phyloP scores from a whole-genome alignment of 2,797 vertebrate genomes.

The Sebastes aleutianus region DNA sequence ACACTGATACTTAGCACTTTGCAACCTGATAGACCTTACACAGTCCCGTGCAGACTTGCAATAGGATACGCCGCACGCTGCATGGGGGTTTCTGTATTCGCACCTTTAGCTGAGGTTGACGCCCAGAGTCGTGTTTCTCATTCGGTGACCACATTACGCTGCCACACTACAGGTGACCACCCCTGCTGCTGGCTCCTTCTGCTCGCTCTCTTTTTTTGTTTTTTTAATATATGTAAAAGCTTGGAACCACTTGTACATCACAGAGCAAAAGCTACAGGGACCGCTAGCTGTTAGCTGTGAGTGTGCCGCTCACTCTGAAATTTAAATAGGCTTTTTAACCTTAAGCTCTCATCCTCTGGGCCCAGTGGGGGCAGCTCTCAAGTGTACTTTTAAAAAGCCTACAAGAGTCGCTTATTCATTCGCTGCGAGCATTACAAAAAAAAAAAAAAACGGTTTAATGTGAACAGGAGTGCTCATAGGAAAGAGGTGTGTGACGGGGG shows the following conservation, averaged over 20 bases:
- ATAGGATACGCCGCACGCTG: conserved; percentile 23
- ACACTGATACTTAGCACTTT: conserved; percentile 51
- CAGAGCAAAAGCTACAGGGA: conserved; percentile 73
- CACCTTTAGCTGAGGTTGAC: conserved; percentile 54
- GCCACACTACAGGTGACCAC: conserved; percentile 46
- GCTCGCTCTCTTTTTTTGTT: conserved; percentile 7
- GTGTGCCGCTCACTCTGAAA: conserved; percentile 78
- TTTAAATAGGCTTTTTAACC: conserved; percentile 85
- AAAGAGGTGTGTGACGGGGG: conserved; percentile 21
- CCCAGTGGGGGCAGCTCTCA: conserved; percentile 78
- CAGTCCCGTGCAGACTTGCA: conserved; percentile 40
- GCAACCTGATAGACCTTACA: conserved; percentile 53
- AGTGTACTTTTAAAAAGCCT: conserved; percentile 80
- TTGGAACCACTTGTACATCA: conserved; percentile 71
- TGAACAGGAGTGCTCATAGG: conserved; percentile 57
- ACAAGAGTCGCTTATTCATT: conserved; percentile 80
- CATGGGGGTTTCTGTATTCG: conserved; percentile 37
- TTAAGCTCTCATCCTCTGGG: conserved; percentile 78
- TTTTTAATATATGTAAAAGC: conserved; percentile 55
- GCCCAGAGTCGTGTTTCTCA: conserved; percentile 42
- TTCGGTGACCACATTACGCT: conserved; percentile 40
- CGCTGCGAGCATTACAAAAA: conserved; percentile 68
- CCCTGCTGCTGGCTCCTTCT: conserved; percentile 37
- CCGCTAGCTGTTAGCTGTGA: conserved; percentile 69
- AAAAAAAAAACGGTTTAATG: conserved; percentile 58